A percentile compares a stretch with the other conserved stretches of the same genome.
phyloP scores from a whole-genome alignment of 2,797 vertebrate species.

The Octomys mimax region DNA sequence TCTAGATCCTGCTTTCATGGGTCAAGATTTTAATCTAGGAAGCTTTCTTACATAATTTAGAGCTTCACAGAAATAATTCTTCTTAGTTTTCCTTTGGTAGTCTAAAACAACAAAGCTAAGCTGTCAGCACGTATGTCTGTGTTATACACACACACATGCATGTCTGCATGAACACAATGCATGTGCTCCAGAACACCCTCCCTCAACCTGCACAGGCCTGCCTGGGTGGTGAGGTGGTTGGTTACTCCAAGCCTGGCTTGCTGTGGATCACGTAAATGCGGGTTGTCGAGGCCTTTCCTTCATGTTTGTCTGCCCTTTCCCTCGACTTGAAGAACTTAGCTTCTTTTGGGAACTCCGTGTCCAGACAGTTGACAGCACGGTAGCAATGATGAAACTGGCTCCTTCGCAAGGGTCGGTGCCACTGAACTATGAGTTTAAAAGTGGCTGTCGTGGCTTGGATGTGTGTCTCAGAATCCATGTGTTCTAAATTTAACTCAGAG shows the following conservation, averaged over 20 bases:
- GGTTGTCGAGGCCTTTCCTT: background rate
- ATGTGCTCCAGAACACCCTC: background rate
- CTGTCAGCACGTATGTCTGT: background rate
- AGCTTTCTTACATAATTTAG: background rate
- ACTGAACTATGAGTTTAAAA: background rate
- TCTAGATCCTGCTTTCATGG: background rate
- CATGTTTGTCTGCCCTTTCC: background rate
- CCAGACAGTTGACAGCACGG: background rate
- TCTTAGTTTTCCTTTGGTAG: background rate
- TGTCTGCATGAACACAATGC: background rate
- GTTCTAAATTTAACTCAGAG: background rate
- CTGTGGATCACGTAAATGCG: background rate
- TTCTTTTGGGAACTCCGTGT: background rate
- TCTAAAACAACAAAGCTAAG: background rate
- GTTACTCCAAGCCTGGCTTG: background rate
- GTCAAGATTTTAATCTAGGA: background rate
- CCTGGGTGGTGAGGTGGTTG: background rate
- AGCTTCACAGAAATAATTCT: background rate
- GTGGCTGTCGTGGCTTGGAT: background rate
- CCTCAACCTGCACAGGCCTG: too few relatives aligned
- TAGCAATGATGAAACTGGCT: background rate
- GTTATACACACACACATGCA: too few relatives aligned
- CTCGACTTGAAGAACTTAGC: background rate
- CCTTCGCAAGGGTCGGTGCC: background rate
- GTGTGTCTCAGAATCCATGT: background rate